phyloP scores from a whole-genome alignment of 2,888 invertebrate species.

The Tupiocoris notatus region DNA sequence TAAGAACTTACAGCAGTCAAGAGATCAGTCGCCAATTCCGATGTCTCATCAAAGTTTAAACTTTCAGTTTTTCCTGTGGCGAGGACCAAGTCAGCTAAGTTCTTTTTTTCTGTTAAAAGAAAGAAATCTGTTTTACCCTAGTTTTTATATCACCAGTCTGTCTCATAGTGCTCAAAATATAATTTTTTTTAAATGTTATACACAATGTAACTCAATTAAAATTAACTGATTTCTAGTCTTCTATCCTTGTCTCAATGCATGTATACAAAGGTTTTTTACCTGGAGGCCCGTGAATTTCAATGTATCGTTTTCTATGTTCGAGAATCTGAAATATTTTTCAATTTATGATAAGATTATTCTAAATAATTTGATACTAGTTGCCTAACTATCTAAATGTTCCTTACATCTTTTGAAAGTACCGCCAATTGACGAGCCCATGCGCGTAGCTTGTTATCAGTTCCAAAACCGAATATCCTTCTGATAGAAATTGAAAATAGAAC shows the following conservation, averaged over 20 bases:
- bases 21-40: neutral
- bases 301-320: neutral
- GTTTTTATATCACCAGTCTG: no score
- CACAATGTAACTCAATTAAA: no score
- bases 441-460: neutral
- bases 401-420: neutral
- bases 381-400: no score
- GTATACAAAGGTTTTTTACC: no score
- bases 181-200: no score
- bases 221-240: no score
- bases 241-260: no score
- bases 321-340: neutral
- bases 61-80: neutral
- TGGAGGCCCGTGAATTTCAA: neutral
- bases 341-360: neutral
- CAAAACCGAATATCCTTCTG: neutral
- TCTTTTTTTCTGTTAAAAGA: neutral
- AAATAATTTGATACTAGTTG: no score
- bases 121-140: no score
- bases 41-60: neutral
- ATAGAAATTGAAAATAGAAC: neutral
- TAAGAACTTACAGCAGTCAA: constrained; percentile 1
- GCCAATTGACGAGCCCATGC: neutral
- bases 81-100: neutral
- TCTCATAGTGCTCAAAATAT: no score